A percentile compares a stretch with the other conserved stretches of the same genome.
Conservation (phyloP, 1,140 invertebrate species). For the Drosophila subobscura region DNA sequence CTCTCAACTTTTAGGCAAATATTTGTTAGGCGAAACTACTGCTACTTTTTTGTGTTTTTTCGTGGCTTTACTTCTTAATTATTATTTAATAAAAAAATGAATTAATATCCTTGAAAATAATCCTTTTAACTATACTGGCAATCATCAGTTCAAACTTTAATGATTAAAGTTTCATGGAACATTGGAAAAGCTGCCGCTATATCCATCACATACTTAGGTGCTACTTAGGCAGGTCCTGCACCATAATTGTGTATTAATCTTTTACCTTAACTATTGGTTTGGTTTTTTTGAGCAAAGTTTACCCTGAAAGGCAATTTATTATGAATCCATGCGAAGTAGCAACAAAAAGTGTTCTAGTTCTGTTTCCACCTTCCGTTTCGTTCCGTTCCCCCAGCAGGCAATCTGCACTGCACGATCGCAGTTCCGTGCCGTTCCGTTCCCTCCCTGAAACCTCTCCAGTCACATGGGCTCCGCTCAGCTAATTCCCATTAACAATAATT, state of each 20-base stretch:
- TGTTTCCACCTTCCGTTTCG: not conserved
- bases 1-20: constrained; percentile 23
- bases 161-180: too few relatives aligned
- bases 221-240: too few relatives aligned
- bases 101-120: too few relatives aligned
- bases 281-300: too few relatives aligned
- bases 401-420: constrained; percentile 10
- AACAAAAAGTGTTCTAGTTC: not conserved
- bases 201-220: too few relatives aligned
- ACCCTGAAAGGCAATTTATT: not conserved
- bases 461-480: constrained; percentile 34
- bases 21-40: constrained; percentile 22
- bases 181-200: too few relatives aligned
- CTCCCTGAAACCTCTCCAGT: constrained; percentile 16
- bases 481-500: constrained; percentile 59
- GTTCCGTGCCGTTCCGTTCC: constrained; percentile 1
- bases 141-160: too few relatives aligned
- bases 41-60: not conserved
- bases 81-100: too few relatives aligned
- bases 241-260: too few relatives aligned
- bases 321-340: constrained; percentile 4
- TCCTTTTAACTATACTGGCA: too few relatives aligned
- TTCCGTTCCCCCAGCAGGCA: not conserved
- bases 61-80: not conserved
- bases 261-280: too few relatives aligned